These are phyloP conservation scores for Urocolius indicus DNA, from an alignment of 2,113 vertebrate genomes.

Conservation along the genomic window DNA sequence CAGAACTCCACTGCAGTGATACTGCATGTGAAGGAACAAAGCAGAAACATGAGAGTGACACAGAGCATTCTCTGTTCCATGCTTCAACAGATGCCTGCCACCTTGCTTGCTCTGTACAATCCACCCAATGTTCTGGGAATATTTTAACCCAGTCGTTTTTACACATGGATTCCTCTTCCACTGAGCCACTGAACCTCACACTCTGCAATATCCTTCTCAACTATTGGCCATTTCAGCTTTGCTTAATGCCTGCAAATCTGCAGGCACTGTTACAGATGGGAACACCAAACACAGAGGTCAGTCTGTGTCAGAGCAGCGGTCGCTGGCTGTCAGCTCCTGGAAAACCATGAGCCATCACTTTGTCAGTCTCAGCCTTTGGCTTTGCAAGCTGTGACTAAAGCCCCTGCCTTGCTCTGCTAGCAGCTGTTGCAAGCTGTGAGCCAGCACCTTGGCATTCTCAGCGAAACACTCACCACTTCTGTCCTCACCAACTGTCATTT, in stretches of 20 bases:
- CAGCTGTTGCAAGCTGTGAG: constrained; percentile 43
- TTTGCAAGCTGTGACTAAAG: neutral
- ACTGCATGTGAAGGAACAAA: fast-evolving
- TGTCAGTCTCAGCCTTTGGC: neutral
- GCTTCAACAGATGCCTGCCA: neutral
- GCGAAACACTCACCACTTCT: neutral
- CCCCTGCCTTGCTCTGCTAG: neutral
- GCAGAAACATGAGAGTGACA: neutral
- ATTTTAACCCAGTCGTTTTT: neutral
- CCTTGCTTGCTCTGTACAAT: neutral
- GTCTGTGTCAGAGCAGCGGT: neutral
- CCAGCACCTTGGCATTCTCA: constrained; percentile 52
- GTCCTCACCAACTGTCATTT: neutral
- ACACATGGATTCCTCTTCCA: neutral
- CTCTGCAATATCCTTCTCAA: neutral
- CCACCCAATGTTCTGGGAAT: neutral
- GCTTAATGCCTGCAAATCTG: neutral
- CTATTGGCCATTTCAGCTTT: too few species aligned
- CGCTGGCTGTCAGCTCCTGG: neutral
- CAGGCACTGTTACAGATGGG: neutral
- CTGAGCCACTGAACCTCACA: neutral
- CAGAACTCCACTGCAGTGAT: neutral
- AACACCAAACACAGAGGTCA: neutral
- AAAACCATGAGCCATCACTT: neutral
- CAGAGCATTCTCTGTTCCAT: neutral